Evolutionary conservation across 2,113 vertebrate species (phyloP), one percentile per base, ranked within the genome.

Genomic region (Salvator merianae): DNA sequence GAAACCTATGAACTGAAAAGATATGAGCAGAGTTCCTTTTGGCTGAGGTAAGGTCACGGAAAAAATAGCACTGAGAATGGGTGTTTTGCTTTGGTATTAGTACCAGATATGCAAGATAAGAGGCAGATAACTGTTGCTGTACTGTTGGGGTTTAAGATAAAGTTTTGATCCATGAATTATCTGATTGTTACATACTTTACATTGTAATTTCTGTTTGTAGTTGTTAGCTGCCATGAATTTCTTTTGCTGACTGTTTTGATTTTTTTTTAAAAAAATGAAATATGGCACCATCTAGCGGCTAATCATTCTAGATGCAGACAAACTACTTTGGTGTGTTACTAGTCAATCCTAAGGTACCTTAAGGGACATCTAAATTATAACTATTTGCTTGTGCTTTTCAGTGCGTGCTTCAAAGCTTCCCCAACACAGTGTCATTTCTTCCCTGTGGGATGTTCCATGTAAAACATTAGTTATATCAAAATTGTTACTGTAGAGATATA

Each of bases 21-120:
- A 71, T 97, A 95, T 90, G 97, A 98, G 79, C 96, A 98, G 86
- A 97, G 97, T 84, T 94, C 93, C 77, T 97, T 98, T 92, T 99
- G 98, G 98, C 94, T 99, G 90, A 97, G 98, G 98, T 99, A 97
- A 94, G 59, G 38, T 88, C 81, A 84, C 88, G 53, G 84, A 74
- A 36, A 85, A 87, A 91, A 81, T 34, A 43, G 74, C 77, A 40
- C 22, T 62, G 73, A 40, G 72, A 40, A 53, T 53, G 6, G 9
- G 16, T 16, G 3, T 20, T 38, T 77, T 36, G 5, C 34, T 70
- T 47, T 47, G 43, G 43, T 9, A n/a, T n/a, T n/a, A n/a, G n/a
- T n/a, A n/a, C n/a, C n/a, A n/a, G n/a, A n/a, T n/a, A n/a, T n/a
- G n/a, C n/a, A n/a, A n/a, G n/a, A n/a, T n/a, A n/a, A n/a, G n/a